These are phyloP conservation scores for Diorhabda elongata DNA, from an alignment of 1,140 invertebrate species.

Conservation along the genomic window DNA sequence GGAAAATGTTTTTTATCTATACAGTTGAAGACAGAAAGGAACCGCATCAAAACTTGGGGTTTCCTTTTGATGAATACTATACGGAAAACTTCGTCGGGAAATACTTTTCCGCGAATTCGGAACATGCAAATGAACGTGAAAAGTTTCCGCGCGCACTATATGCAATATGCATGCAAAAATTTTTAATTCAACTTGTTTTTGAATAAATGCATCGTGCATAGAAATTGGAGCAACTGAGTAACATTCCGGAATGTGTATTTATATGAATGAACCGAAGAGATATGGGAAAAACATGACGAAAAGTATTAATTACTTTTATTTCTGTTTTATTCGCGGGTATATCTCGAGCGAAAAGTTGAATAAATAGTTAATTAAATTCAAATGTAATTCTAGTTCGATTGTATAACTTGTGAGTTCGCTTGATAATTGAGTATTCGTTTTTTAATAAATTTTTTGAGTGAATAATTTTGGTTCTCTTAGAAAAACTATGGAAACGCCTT, in stretches of 20 bases:
- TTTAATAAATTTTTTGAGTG: no score
- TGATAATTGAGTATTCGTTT: no score
- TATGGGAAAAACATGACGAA: neutral
- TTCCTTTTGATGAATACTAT: no score
- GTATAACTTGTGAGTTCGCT: no score
- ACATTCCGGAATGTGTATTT: neutral
- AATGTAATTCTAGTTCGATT: no score
- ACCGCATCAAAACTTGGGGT: no score
- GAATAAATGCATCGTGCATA: neutral
- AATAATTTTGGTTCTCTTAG: no score
- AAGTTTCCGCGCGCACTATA: neutral
- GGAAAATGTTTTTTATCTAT: no score
- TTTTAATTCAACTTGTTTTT: constrained; percentile 1
- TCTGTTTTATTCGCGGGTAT: neutral
- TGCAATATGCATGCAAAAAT: constrained; percentile 1
- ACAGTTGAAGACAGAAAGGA: no score
- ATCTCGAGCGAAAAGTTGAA: no score
- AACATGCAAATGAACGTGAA: constrained; percentile 2
- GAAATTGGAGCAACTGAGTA: neutral
- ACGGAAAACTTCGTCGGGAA: neutral
- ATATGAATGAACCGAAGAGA: neutral
- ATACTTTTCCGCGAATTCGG: neutral
- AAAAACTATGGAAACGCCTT: no score
- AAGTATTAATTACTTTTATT: neutral
- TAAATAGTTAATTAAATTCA: no score